Evolutionary conservation across 2,113 vertebrate species (phyloP), one percentile per base, ranked within the genome.

Genomic region (Limanda limanda): DNA sequence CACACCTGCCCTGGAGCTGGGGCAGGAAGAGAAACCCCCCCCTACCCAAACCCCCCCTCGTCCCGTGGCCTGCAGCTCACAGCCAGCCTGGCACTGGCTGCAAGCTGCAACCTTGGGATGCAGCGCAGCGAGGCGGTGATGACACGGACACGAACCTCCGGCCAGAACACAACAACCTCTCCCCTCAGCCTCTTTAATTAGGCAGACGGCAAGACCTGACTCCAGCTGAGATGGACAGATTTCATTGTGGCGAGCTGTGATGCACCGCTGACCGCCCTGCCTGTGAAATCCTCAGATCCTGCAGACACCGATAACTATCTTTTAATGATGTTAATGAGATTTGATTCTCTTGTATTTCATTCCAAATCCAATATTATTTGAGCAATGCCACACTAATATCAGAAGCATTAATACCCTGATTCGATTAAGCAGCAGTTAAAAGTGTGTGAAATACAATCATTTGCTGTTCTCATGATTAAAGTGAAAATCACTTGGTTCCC

Each of bases 41-140:
- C 18, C 68, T 69, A 66, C 84, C 81, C 71, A 72, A 5, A 8
- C 60, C 1, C 18, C 58, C 71, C 72, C 86, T 78, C 71, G 75
- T 84, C 14, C 47, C 17, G 15, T 15, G 18, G 51, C 51, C 18
- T 1, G n/a, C 69, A 76, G 76, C 86, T 82, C 75, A 78, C 86
- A 84, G 70, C 69, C 84, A 68, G 79, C 24, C 90, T 93, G 91
- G 75, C 86, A 93, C 69, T 54, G 8, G 76, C 80, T 81, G 73
- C 74, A 76, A 81, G 76, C 69, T 18, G 62, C 89, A 91, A 90
- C 90, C 91, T 91, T 85, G 67, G 88, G 77, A 89, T 76, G 89
- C 61, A 69, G 72, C 85, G 68, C 91, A 88, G 92, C 62, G 27
- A 80, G 90, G 51, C 67, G 31, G 47, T 85, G 86, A 89, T 89